Conservation (phyloP, 2,113 vertebrate species). For the Carassius gibelio region DNA sequence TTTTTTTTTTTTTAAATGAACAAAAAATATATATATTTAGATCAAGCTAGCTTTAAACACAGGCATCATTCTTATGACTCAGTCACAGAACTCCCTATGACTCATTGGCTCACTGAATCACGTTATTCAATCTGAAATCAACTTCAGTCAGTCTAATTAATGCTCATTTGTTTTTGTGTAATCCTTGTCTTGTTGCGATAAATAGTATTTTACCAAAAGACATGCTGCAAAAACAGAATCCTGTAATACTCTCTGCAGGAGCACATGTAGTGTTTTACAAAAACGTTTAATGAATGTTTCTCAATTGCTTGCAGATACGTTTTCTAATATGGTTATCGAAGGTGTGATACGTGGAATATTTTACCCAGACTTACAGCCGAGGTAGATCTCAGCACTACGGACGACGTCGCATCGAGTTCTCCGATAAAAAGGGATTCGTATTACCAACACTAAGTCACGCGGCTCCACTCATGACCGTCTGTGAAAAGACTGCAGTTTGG, state of each 20-base stretch:
- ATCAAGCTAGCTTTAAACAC: not conserved
- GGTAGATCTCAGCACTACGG: slow-evolving; percentile 65
- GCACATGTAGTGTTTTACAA: not conserved
- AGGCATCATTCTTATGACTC: not conserved
- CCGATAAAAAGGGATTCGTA: not conserved
- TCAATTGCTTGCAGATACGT: slow-evolving; percentile 47
- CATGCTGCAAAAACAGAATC: not conserved
- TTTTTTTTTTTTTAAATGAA: not conserved
- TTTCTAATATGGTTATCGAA: slow-evolving; percentile 79
- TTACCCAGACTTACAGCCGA: slow-evolving; percentile 76
- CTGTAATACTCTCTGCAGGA: not conserved
- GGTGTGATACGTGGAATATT: slow-evolving; percentile 79
- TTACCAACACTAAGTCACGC: slow-evolving; percentile 37
- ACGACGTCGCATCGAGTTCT: slow-evolving; percentile 9
- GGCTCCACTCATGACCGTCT: not conserved
- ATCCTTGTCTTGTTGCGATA: not conserved
- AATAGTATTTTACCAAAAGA: not conserved
- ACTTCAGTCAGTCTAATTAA: not conserved
- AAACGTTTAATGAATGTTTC: not conserved
- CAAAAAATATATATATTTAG: not conserved
- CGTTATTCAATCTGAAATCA: not conserved
- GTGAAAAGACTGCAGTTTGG: not conserved
- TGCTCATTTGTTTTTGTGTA: not conserved
- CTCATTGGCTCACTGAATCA: not conserved
- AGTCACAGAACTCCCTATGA: not conserved